Base-by-base conservation (phyloP, 2,113 vertebrate species). In the Nematolebias whitei region DNA sequence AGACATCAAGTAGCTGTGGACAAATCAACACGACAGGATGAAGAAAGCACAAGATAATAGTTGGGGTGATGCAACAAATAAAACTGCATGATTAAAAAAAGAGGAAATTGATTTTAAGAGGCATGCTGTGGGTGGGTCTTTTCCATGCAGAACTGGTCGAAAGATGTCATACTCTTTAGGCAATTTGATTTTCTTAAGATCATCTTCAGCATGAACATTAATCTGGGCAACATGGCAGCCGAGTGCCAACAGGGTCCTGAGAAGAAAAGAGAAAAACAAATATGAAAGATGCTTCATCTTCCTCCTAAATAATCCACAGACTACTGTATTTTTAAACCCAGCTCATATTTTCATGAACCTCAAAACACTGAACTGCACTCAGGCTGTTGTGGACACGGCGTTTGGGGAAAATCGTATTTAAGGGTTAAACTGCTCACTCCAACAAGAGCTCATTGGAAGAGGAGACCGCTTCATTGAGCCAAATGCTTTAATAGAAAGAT, bases 171-270 rank as follows among this genome's bases (percentile, higher is more conserved):
- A 96, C 97, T 98, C 96, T 93, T 98, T 98, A 61, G 96, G 95
- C 75, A 99, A 94, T 82, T 98, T 98, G 57, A 96, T 88, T 90
- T 96, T 98, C 89, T 97, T 98, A 72, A 99, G 93, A 71, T 98
- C 94, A 9, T 98, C 96, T 74, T 96, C 97, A 73, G 97, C 97
- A 62, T 94, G 92, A 53, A 93, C 85, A 64, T 96, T 95, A 75
- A 93, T 77, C 55, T 97, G 96, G 83, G 94, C 93, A 74, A 99
- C 95, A 71, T 98, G 97, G 76, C 97, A 98, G 23, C 96, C 97
- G 76, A 99, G 92, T 39, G 97, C 95, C 87, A 99, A 86, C 63
- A 99, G 91, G 2, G 97, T 99, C 89, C 97, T 99, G 76, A 12
- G 18, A 52, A 43, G 1, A 40, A 68, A 61, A 60, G 20, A 64